Evolutionary conservation across 2,888 invertebrate species (phyloP).

Genomic region (Isotomurus palustris): DNA sequence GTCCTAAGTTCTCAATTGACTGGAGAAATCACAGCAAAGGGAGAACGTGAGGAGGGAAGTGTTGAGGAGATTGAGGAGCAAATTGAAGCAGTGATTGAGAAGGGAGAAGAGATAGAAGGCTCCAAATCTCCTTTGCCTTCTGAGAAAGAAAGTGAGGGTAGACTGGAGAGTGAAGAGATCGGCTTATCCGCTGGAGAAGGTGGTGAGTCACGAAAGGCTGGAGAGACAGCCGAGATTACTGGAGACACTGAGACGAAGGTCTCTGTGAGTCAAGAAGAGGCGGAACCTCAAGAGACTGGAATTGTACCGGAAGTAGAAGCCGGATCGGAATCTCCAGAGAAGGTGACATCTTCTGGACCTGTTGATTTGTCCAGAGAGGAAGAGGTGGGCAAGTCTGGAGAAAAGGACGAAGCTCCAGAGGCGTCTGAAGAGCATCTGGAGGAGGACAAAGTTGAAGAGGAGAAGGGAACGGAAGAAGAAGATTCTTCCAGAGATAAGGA

Average conservation of each 20-base stretch:
- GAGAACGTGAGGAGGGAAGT: no score
- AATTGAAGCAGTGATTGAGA: background rate
- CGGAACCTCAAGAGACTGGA: background rate
- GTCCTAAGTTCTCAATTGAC: no score
- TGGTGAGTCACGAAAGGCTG: background rate
- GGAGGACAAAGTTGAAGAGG: background rate
- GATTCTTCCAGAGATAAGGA: background rate
- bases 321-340: no score
- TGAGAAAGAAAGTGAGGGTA: background rate
- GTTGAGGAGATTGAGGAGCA: no score
- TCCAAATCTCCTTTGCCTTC: background rate
- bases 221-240: background rate
- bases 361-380: no score
- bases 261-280: background rate
- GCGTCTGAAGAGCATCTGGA: background rate
- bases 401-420: background rate
- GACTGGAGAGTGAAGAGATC: background rate
- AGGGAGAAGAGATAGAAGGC: background rate
- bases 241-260: background rate
- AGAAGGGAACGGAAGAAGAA: conserved; percentile 20
- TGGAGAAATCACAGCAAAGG: no score
- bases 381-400: background rate
- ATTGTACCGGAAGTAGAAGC: background rate
- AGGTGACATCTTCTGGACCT: no score
- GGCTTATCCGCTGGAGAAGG: background rate